A percentile compares a stretch with the other conserved stretches of the same genome.
These are phyloP conservation scores for Schizopygopsis malacanthus DNA, from an alignment of 2,797 vertebrate species.

Conservation along the genomic window DNA sequence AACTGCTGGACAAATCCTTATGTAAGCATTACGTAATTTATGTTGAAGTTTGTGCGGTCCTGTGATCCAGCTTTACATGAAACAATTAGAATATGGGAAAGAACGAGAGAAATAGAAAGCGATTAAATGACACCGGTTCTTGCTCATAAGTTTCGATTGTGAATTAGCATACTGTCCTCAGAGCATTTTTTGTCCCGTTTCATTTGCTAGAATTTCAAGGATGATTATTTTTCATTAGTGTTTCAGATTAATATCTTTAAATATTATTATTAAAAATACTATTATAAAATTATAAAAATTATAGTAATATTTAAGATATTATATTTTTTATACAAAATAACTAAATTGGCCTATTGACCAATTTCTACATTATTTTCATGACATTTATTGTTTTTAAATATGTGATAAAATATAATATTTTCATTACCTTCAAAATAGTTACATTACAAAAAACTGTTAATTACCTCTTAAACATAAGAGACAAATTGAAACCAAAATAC, in stretches of 20 bases:
- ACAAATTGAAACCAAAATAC: background rate
- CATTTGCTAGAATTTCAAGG: background rate
- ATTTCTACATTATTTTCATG: too few relatives aligned
- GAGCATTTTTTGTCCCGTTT: background rate
- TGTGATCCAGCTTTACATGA: constrained; percentile 23
- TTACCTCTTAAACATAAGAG: background rate
- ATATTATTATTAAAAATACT: background rate
- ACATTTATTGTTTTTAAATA: background rate
- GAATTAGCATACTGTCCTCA: background rate
- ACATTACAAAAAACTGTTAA: background rate
- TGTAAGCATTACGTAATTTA: constrained; percentile 70
- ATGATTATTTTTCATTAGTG: background rate
- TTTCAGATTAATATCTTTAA: background rate
- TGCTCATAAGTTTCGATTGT: background rate
- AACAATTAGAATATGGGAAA: background rate
- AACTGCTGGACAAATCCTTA: constrained; percentile 62
- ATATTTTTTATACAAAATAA: background rate
- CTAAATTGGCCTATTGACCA: too few relatives aligned
- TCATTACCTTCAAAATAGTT: background rate
- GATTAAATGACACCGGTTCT: background rate
- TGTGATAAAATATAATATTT: background rate
- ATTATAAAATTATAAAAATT: background rate
- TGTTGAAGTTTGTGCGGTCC: constrained; percentile 55
- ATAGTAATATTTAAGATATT: background rate
- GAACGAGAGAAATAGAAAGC: background rate